Evolutionary conservation across 23 tunicate species (phyloP).

Genomic region (Oikopleura albicans): DNA sequence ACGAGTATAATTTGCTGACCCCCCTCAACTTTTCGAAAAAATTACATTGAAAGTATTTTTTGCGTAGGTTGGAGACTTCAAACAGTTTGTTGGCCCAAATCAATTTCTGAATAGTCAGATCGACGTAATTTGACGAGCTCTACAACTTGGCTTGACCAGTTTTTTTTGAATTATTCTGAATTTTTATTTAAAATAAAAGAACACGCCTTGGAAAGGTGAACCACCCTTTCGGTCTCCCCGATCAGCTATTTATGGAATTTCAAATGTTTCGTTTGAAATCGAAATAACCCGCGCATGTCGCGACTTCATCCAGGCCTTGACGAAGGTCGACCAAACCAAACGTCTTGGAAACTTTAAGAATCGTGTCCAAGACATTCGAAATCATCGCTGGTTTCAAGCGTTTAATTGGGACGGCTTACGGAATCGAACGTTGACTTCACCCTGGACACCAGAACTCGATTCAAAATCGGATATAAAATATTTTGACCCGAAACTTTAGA

Average conservation of each 20-base stretch:
- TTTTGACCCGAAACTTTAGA: slow-evolving; percentile 9
- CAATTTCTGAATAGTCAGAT: too few relatives aligned
- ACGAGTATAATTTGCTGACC: too few relatives aligned
- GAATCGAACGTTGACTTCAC: not conserved
- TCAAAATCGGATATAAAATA: not conserved
- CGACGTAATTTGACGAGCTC: too few relatives aligned
- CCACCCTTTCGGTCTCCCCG: not conserved
- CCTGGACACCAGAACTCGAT: not conserved
- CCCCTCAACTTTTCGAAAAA: too few relatives aligned
- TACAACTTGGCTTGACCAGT: too few relatives aligned
- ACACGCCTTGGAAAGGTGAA: too few relatives aligned
- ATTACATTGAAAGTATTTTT: too few relatives aligned
- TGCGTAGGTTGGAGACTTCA: too few relatives aligned
- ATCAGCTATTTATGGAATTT: not conserved
- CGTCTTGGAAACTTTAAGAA: slow-evolving; percentile 11
- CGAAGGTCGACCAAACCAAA: not conserved
- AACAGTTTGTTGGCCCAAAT: too few relatives aligned
- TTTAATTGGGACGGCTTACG: not conserved
- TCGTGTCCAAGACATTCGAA: not conserved
- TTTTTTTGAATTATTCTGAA: too few relatives aligned
- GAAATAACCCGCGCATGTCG: not conserved
- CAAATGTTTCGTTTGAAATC: not conserved
- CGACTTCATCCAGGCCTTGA: not conserved
- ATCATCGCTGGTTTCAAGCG: slow-evolving; percentile 15
- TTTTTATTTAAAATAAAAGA: too few relatives aligned